Evolutionary conservation across 64 coral and sea anemone genomes (phyloP).

Genomic region (Montipora capricornis): DNA sequence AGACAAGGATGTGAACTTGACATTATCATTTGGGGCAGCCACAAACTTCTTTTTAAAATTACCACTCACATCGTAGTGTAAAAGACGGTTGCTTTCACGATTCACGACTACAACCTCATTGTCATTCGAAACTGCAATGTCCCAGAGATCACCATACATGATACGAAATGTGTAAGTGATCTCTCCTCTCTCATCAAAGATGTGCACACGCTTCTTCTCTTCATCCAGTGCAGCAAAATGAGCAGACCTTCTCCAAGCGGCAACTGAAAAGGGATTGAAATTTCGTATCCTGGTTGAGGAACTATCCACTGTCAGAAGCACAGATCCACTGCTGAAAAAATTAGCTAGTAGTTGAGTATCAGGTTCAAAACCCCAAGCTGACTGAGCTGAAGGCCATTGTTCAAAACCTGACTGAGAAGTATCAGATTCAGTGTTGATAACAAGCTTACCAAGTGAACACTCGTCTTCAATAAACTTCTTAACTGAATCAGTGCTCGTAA

Average conservation of each 20-base stretch:
- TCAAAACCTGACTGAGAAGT: background rate
- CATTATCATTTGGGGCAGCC: slow-evolving; percentile 19
- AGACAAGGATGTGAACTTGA: slow-evolving; percentile 64
- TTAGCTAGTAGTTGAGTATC: background rate
- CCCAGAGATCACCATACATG: slow-evolving; percentile 71
- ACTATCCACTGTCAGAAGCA: slow-evolving; percentile 50
- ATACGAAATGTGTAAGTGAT: slow-evolving; percentile 39
- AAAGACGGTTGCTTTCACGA: slow-evolving; percentile 71
- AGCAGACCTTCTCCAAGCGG: slow-evolving; percentile 54
- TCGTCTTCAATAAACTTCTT: slow-evolving; percentile 1
- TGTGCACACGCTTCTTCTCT: slow-evolving; percentile 51
- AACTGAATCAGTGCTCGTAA: background rate
- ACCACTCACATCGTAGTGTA: slow-evolving; percentile 74
- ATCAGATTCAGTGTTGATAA: background rate
- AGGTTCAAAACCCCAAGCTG: background rate
- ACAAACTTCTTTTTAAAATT: slow-evolving; percentile 46
- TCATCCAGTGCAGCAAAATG: slow-evolving; percentile 71
- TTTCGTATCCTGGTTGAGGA: slow-evolving; percentile 32
- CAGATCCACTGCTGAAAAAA: slow-evolving; percentile 19
- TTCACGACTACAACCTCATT: slow-evolving; percentile 72
- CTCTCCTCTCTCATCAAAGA: slow-evolving; percentile 54
- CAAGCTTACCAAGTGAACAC: slow-evolving; percentile 29
- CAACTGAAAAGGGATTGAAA: slow-evolving; percentile 66
- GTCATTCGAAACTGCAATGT: slow-evolving; percentile 64
- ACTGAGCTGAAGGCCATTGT: background rate